A percentile compares a stretch with the other conserved stretches of the same genome.
Evolutionary conservation across 2,113 vertebrate genomes (phyloP).

Genomic region (Cyprinus carpio): DNA sequence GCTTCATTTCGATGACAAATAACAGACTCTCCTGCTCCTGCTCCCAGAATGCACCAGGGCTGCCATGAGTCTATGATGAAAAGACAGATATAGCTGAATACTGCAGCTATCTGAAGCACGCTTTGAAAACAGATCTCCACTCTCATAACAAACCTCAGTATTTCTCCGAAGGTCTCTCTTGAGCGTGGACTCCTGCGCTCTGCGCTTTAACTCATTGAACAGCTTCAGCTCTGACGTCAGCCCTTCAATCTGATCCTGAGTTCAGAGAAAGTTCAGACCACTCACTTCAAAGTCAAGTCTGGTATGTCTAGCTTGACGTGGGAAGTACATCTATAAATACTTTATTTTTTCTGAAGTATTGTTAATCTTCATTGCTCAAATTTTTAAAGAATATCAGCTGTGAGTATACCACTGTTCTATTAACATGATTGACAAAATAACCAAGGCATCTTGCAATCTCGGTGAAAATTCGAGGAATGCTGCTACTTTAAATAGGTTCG

Average conservation of each 20-base stretch:
- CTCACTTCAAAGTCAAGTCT: not conserved
- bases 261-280: constrained; percentile 39
- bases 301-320: constrained; percentile 21
- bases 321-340: not conserved
- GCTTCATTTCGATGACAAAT: constrained; percentile 96
- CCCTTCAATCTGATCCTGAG: constrained; percentile 72
- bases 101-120: not conserved
- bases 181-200: constrained; percentile 80
- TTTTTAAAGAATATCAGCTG: no score
- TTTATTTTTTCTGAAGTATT: no score
- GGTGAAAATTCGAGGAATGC: no score
- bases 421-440: no score
- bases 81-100: not conserved
- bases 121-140: not conserved
- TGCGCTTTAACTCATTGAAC: constrained; percentile 81
- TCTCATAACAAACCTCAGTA: constrained; percentile 70
- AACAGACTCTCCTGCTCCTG: constrained; percentile 93
- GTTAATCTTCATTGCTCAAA: no score
- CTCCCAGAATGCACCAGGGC: constrained; percentile 92
- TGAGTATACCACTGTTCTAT: not conserved
- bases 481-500: no score
- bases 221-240: constrained; percentile 78
- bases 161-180: constrained; percentile 86
- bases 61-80: constrained; percentile 82
- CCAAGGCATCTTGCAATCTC: no score